Evolutionary conservation across 2,797 vertebrate species (phyloP).

Genomic region (Gadopsis marmoratus): DNA sequence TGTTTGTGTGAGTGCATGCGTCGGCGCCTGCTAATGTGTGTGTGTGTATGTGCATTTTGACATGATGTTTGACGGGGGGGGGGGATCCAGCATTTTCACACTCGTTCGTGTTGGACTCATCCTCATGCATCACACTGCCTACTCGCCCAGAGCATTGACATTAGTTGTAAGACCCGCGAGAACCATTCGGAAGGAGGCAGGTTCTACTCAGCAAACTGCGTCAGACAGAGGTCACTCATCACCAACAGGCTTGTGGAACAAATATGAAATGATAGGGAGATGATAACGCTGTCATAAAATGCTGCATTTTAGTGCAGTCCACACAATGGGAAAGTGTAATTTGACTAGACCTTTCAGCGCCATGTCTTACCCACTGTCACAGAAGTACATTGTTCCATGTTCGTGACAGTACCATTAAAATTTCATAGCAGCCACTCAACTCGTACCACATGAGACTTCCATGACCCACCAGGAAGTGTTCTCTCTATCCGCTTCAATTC

Average conservation of each 20-base stretch:
- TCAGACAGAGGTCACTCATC: constrained; percentile 14
- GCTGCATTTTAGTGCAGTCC: neutral
- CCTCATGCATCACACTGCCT: neutral
- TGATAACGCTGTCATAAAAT: neutral
- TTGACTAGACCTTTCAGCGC: neutral
- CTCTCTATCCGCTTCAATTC: constrained; percentile 43
- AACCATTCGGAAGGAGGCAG: constrained; percentile 12
- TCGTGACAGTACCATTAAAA: constrained; percentile 20
- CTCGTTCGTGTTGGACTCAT: constrained; percentile 19
- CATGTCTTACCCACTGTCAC: neutral
- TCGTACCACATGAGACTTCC: constrained; percentile 32
- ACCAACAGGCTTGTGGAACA: neutral
- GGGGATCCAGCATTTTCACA: constrained; percentile 8
- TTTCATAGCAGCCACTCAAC: constrained; percentile 41
- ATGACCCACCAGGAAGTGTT: constrained; percentile 29
- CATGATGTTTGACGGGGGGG: constrained; percentile 10
- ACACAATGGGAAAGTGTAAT: constrained; percentile 6
- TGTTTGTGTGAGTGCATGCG: constrained; percentile 2
- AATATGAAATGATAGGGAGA: neutral
- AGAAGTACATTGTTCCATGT: constrained; percentile 3
- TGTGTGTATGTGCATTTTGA: constrained; percentile 16
- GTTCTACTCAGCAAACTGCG: constrained; percentile 8
- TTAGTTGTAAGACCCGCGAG: constrained; percentile 5
- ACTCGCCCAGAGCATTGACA: constrained; percentile 9
- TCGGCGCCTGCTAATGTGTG: neutral